These are phyloP conservation scores for Phyllotis vaccarum DNA, from an alignment of 2,797 vertebrate genomes.

Conservation along the genomic window DNA sequence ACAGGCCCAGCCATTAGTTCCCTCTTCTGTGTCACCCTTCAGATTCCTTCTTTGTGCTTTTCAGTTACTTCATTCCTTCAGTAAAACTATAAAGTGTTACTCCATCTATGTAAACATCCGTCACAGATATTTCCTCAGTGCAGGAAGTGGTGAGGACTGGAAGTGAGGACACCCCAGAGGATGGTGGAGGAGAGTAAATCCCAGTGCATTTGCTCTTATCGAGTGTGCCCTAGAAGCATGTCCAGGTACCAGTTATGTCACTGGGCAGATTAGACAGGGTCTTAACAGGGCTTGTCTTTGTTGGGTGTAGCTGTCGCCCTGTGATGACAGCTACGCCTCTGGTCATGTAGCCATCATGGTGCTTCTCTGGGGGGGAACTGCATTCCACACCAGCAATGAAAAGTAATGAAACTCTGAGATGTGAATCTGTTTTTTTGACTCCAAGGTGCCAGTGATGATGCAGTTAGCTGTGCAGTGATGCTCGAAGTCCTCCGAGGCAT, in stretches of 20 bases:
- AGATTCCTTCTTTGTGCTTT: constrained; percentile 8
- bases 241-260: neutral
- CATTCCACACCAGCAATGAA: neutral
- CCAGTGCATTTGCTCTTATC: neutral
- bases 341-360: neutral
- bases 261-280: neutral
- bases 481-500: constrained; percentile 95
- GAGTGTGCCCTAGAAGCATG: neutral
- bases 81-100: neutral
- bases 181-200: neutral
- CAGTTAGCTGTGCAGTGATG: constrained; percentile 98
- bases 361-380: neutral
- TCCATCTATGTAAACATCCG: neutral
- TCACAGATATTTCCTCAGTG: neutral
- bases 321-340: neutral
- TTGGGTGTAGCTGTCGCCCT: neutral
- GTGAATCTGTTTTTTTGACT: constrained; percentile 70
- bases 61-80: neutral
- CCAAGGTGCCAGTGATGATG: constrained; percentile 97
- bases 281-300: neutral
- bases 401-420: constrained; percentile 47
- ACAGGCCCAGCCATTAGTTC: neutral
- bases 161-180: neutral
- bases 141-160: neutral
- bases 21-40: neutral